Base-by-base conservation (phyloP, 1,140 invertebrate species). In the Bemisia tabaci region DNA sequence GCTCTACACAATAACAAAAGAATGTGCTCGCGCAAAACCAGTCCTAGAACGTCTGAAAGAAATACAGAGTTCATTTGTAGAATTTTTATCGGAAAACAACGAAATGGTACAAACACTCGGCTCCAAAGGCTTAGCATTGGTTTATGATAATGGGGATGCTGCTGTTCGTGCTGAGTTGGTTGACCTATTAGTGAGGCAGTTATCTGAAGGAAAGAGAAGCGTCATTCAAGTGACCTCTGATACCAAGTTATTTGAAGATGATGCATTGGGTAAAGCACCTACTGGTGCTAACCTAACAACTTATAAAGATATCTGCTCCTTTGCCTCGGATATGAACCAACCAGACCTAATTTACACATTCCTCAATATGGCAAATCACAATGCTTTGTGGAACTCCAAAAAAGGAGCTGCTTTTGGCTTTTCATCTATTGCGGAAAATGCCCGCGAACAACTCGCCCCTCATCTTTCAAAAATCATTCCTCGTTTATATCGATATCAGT, bases 311-410 rank as follows among this genome's bases (percentile, higher is more conserved):
- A 82, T 97, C 2, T 97, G 93, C 78, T 90, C 92, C 0, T 80
- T 97, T 17, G 94, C 93, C 1, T 92, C 91, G 2, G 93, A 96
- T 78, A 79, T 97, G 33, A 95, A 96, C 74, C 90, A 96, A 75
- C 94, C 94, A 0, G 93, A 97, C 77, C 82, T 97, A 60, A 85
- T 96, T 68, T 97, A 97, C 77, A 91, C 93, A 77, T 97, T 97
- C 75, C 91, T 97, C 87, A 88, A 95, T 76, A 78, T 97, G 66
- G 93, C 93, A 2, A 94, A 95, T 81, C 90, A 96, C 73, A 94
- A 96, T 79, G 87, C 91, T 2, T 83, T 91, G 24, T 97, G 94
- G 94, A 95, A 92, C 72, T 94, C 92, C 0, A 93, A 92, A 78
- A 86, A 70, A 67, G 93, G 93, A 27, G 92, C 94, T 48, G 92